Base-by-base conservation (phyloP, 1,140 invertebrate species). In the Cotesia chilonis region DNA sequence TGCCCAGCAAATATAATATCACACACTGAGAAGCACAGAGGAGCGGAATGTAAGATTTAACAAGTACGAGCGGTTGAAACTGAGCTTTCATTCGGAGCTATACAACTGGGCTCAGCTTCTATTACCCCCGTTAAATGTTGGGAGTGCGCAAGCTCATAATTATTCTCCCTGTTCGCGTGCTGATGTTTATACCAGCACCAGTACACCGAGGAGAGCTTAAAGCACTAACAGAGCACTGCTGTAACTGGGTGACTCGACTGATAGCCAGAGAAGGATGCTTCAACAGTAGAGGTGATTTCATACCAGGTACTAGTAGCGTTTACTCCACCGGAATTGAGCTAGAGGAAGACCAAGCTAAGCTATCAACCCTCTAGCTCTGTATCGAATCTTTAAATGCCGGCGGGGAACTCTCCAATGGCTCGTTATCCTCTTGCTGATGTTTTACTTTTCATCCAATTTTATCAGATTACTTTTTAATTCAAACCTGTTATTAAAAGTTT, bases 101-200 rank as follows among this genome's bases (percentile, higher is more conserved):
- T 65, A 73, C 71, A 75, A 64, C 71, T 72, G 72, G 72, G 71
- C 68, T 68, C 47, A 52, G 74, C 71, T 77, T 47, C 71, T 75
- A 77, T 77, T 75, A 72, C 74, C 66, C 74, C 73, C 74, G 71
- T 60, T 75, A 65, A 69, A 64, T 72, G 74, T 73, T 71, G 76
- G 79, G 77, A 82, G 79, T 85, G 85, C 85, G 85, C 85, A 87
- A 83, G 81, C 82, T 83, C 84, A 82, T 86, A 85, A 87, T 86
- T 85, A 84, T 85, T 81, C 79, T 80, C 78, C 76, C 80, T 70
- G 77, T 84, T 74, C 79, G 79, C 81, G 79, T 81, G 80, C 78
- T 77, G 74, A 76, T 75, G 71, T 74, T 64, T 60, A 63, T 37
- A 74, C 72, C 72, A 73, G 75, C 73, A 72, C 76, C 73, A 74